These are phyloP conservation scores for Ptychochromis oligacanthus DNA, from an alignment of 2,113 vertebrate species.

Conservation along the genomic window DNA sequence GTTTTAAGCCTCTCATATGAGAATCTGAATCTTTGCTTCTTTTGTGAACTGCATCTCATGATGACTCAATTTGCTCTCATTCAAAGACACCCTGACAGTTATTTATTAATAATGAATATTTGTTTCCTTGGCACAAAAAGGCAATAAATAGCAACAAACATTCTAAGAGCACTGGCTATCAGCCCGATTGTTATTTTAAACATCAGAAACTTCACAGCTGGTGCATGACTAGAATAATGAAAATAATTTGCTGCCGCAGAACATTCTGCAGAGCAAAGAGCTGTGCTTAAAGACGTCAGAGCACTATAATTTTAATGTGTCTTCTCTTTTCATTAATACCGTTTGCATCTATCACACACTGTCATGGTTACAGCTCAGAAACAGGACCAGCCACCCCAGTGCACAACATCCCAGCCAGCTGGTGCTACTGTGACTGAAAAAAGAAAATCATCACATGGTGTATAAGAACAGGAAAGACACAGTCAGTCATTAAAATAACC, in stretches of 20 bases:
- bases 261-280: neutral
- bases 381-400: neutral
- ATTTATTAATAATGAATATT: slow-evolving; percentile 5
- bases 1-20: neutral
- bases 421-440: neutral
- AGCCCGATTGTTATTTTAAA: neutral
- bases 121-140: neutral
- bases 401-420: neutral
- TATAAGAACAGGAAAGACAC: neutral
- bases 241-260: neutral
- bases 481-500: neutral
- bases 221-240: neutral
- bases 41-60: neutral
- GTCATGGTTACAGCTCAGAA: neutral
- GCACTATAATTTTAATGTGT: neutral
- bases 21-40: neutral
- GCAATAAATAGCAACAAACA: neutral
- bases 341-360: neutral
- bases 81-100: neutral
- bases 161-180: neutral
- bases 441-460: neutral
- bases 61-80: neutral
- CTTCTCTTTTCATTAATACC: neutral
- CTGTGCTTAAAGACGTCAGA: neutral
- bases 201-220: neutral